Percentiles rank a stretch among this genome's conserved stretches.
Conservation (phyloP, 2,113 vertebrate genomes). For the Emydocephalus ijimae region DNA sequence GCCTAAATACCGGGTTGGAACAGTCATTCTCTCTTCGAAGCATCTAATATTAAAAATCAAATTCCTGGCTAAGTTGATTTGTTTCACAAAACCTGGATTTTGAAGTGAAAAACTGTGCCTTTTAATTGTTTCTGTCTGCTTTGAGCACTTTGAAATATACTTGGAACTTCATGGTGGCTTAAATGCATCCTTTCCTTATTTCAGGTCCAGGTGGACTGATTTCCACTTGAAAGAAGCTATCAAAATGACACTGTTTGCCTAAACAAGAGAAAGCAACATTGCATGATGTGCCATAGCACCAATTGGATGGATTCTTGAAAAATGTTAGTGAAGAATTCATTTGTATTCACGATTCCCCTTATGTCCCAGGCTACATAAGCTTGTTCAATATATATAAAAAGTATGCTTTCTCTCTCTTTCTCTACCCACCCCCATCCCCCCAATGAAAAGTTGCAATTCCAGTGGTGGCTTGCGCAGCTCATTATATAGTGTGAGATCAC, state of each 20-base stretch:
- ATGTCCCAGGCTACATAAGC: not conserved
- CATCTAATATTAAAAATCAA: not conserved
- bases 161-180: not conserved
- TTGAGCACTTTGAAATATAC: not conserved
- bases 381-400: conserved; percentile 8
- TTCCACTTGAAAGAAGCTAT: not conserved
- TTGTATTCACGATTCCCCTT: not conserved
- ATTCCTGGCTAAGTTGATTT: not conserved
- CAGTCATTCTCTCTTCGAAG: not conserved
- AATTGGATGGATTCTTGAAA: not conserved
- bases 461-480: conserved; percentile 64
- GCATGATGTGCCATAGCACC: not conserved
- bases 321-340: not conserved
- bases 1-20: not conserved
- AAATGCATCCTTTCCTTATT: not conserved
- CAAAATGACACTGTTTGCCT: not conserved
- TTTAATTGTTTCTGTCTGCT: not conserved
- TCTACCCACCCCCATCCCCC: not conserved
- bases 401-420: conserved; percentile 29
- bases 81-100: not conserved
- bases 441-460: conserved; percentile 56
- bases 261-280: not conserved
- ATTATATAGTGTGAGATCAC: conserved; percentile 74
- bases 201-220: not conserved
- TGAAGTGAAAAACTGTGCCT: not conserved